These are phyloP conservation scores for Lutraria lutraria DNA, from an alignment of 2,888 invertebrate species.

Conservation along the genomic window DNA sequence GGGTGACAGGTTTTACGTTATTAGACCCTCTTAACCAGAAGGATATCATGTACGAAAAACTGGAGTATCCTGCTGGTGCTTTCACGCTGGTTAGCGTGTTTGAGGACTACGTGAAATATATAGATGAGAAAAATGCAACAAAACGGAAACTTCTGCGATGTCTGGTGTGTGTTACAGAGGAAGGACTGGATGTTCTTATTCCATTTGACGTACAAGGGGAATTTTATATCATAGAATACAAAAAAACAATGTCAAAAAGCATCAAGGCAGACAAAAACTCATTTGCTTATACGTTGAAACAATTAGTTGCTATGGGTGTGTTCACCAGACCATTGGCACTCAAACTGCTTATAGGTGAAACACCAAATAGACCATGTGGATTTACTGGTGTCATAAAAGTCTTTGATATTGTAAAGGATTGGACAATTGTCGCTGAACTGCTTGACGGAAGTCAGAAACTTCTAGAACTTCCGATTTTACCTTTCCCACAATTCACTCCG, in stretches of 20 bases:
- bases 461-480: constrained; percentile 77
- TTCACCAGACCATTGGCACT: constrained; percentile 70
- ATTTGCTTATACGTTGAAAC: constrained; percentile 70
- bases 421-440: constrained; percentile 76
- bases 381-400: constrained; percentile 77
- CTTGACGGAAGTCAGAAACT: constrained; percentile 72
- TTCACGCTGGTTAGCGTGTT: constrained; percentile 71
- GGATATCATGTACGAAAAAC: constrained; percentile 74
- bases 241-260: constrained; percentile 67
- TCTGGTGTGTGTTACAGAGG: constrained; percentile 71
- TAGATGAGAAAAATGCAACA: constrained; percentile 65
- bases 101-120: constrained; percentile 77
- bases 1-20: constrained; percentile 69
- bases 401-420: constrained; percentile 75
- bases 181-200: constrained; percentile 72
- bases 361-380: constrained; percentile 76
- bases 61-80: constrained; percentile 71
- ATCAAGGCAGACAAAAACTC: constrained; percentile 67
- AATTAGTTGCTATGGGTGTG: constrained; percentile 70
- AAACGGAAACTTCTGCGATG: constrained; percentile 76
- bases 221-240: constrained; percentile 76
- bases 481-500: constrained; percentile 73
- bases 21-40: constrained; percentile 65
- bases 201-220: constrained; percentile 75
- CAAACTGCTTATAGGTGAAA: constrained; percentile 73